Base-by-base conservation (phyloP, 2,888 invertebrate genomes). In the Crematogaster levior region DNA sequence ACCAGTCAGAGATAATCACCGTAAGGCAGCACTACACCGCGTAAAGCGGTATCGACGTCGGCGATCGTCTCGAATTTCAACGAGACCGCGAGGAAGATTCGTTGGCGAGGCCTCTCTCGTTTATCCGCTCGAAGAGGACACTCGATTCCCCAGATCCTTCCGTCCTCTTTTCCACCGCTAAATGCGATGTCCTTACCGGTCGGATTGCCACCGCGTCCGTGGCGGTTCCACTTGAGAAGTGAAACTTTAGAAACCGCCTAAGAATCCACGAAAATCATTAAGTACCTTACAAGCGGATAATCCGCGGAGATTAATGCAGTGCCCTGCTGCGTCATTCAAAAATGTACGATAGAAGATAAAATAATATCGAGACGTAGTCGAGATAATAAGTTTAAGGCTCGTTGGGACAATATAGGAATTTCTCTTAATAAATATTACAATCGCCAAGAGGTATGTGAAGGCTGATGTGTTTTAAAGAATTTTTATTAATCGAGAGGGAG, bases 1-100 rank as follows among this genome's bases (percentile, higher is more conserved):
- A 91, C 91, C 92, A 91, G 92, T 92, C 92, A 91, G 89, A 92
- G 92, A 93, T 92, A 92, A 93, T 93, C 91, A 93, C 93, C 91
- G 92, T 92, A 90, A 91, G 91, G 92, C 84, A 87, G 90, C 86
- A 85, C 82, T 85, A 87, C 86, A 89, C 84, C 88, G 87, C 91
- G 89, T 91, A 90, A 91, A 90, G 87, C 86, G 90, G 88, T 91
- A 91, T 90, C 88, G 88, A 90, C 86, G 88, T 88, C 84, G 85
- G 81, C 83, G 85, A 91, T 90, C 88, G 88, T 87, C 87, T 89
- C 85, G 91, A 91, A 91, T 91, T 88, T 91, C 90, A 88, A 89
- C 88, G 88, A 87, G 89, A 75, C 85, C 83, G 86, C 89, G 86
- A 89, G 88, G 89, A 89, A 88, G 89, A 89, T 89, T 89, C 88